Evolutionary conservation across 2,797 vertebrate species (phyloP), one percentile per base, ranked within the genome.

Genomic region (Astyanax mexicanus): DNA sequence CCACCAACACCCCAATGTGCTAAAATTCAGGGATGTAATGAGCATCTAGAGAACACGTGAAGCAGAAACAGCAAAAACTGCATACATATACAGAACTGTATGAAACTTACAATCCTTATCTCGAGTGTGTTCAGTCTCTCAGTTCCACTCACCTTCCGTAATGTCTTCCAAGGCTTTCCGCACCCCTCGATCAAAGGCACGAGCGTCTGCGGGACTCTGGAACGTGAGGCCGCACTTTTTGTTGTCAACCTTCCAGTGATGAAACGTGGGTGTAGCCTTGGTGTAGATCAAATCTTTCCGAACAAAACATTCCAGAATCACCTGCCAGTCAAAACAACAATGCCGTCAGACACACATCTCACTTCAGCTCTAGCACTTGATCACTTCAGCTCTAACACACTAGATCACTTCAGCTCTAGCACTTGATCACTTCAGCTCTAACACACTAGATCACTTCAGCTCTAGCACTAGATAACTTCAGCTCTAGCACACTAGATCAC

Each of bases 211-310:
- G 0, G 98, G 98, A 89, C 98, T 98, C 88, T 98, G 97, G 86
- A 99, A 99, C 83, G 97, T 97, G 61, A 99, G 93, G 76, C 98
- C 98, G 7, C 96, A 99, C 88, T 94, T 96, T 82, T 93, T 94
- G 88, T 98, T 96, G 88, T 98, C 96, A 57, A 99, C 96, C 88
- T 95, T 98, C 98, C 98, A 99, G 45, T 99, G 98, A 90, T 99
- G 98, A 91, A 99, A 99, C 9, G 95, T 99, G 80, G 98, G 98
- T 10, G 96, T 99, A 40, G 97, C 97, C 91, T 97, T 97, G 37
- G 95, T 98, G 92, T 99, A 99, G 64, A 98, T 93, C 82, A 99
- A 91, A 88, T 99, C 95, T 89, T 98, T 99, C 92, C 95, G 96
- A 83, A 99, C 91, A 25, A 96, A 96, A 89, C 97, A 99, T 84